phyloP scores from a whole-genome alignment of 2,113 vertebrate genomes.

The Sorex fumeus region DNA sequence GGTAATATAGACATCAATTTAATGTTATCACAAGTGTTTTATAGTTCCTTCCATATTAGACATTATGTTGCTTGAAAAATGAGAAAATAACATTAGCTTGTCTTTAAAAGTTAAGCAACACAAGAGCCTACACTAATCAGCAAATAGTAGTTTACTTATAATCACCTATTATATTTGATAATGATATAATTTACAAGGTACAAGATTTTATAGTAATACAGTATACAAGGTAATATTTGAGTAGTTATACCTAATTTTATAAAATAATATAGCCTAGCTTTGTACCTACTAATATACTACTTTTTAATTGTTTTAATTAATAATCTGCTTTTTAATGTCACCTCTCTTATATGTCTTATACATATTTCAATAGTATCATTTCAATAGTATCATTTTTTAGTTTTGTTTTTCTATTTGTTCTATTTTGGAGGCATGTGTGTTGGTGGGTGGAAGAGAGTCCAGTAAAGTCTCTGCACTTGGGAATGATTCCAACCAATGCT shows the following conservation, averaged over 20 bases:
- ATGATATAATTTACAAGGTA: background rate
- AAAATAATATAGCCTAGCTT: background rate
- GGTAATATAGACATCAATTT: background rate
- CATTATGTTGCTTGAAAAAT: background rate
- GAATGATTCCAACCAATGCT: no score
- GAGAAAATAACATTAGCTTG: background rate
- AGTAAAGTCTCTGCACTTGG: background rate
- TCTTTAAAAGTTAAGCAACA: background rate
- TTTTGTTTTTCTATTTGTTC: background rate
- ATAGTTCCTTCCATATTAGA: background rate
- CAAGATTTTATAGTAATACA: no score
- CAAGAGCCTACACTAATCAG: background rate
- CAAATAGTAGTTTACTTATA: background rate
- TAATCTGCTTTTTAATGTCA: background rate
- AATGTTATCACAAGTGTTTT: background rate
- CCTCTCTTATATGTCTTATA: background rate
- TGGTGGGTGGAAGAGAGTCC: no score
- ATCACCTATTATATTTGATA: background rate
- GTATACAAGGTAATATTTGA: no score
- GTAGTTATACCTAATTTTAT: background rate
- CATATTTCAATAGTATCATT: no score
- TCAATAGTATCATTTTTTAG: background rate
- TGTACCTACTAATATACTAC: accelerated
- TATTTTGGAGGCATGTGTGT: no score
- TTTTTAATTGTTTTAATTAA: background rate